A percentile compares a stretch with the other conserved stretches of the same genome.
These are phyloP conservation scores for Xyliphius kryptos DNA, from an alignment of 2,113 vertebrate species.

Conservation along the genomic window DNA sequence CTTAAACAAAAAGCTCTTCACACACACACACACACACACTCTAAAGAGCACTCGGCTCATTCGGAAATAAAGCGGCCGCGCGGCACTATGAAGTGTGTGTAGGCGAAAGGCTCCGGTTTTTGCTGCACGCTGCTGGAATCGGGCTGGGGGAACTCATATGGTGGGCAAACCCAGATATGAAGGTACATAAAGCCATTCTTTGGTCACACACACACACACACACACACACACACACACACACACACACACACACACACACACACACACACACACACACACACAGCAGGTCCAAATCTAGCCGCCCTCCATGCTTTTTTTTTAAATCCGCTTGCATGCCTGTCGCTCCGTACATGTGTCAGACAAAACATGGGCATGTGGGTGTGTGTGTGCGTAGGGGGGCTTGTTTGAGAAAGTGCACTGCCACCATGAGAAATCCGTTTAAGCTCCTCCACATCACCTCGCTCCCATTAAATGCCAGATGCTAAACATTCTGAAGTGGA, in stretches of 20 bases:
- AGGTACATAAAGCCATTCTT: constrained; percentile 20
- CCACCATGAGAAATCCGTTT: constrained; percentile 13
- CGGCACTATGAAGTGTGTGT: constrained; percentile 28
- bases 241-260: constrained; percentile 3
- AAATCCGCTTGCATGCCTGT: constrained; percentile 26
- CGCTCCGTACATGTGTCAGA: constrained; percentile 31
- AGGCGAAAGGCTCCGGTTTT: constrained; percentile 24
- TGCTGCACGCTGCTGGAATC: constrained; percentile 12
- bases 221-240: background rate
- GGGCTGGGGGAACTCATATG: constrained; percentile 18
- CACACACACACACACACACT: constrained; percentile 15
- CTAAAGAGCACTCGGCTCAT: constrained; percentile 15
- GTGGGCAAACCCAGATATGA: constrained; percentile 25
- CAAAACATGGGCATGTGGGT: constrained; percentile 17
- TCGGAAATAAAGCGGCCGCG: constrained; percentile 8
- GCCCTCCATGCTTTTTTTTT: constrained; percentile 13
- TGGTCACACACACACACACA: background rate
- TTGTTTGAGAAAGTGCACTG: constrained; percentile 8
- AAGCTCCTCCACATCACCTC: constrained; percentile 15
- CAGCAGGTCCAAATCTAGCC: constrained; percentile 22
- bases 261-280: background rate
- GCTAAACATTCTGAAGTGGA: constrained; percentile 11
- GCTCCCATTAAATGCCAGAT: constrained; percentile 24
- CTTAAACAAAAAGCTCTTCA: constrained; percentile 31
- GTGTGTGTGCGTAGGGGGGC: background rate